These are phyloP conservation scores for Myotis lucifugus DNA, from an alignment of 2,113 vertebrate genomes.

Conservation along the genomic window DNA sequence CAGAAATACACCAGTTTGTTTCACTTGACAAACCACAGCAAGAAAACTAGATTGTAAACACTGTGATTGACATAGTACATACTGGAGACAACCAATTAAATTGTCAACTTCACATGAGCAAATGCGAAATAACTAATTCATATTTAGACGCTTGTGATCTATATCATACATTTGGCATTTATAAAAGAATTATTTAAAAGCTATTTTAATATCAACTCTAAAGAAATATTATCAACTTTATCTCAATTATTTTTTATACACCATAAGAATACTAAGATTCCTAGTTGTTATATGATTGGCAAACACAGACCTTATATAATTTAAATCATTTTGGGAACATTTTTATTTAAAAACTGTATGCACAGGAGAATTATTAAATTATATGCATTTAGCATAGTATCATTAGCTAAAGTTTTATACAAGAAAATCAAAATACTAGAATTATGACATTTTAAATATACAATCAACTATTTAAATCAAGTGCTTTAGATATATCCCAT, in stretches of 20 bases:
- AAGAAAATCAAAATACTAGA: constrained; percentile 44
- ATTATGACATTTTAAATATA: background rate
- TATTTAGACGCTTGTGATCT: constrained; percentile 12
- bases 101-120: background rate
- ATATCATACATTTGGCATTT: background rate
- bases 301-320: background rate
- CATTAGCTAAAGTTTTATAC: constrained; percentile 29
- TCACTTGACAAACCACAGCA: constrained; percentile 10
- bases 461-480: constrained; percentile 45
- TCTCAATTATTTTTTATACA: background rate
- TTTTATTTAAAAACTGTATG: background rate
- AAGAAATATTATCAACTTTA: background rate
- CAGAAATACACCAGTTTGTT: constrained; percentile 19
- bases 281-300: background rate
- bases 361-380: background rate
- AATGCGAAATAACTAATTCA: background rate
- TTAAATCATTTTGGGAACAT: background rate
- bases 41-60: constrained; percentile 33
- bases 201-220: constrained; percentile 7
- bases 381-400: background rate
- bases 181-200: background rate
- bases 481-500: background rate
- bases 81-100: constrained; percentile 54
- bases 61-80: background rate
- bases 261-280: background rate